Evolutionary conservation across 64 coral and sea anemone species (phyloP), one percentile per base, ranked within the genome.

Genomic region (Pocillopora verrucosa): DNA sequence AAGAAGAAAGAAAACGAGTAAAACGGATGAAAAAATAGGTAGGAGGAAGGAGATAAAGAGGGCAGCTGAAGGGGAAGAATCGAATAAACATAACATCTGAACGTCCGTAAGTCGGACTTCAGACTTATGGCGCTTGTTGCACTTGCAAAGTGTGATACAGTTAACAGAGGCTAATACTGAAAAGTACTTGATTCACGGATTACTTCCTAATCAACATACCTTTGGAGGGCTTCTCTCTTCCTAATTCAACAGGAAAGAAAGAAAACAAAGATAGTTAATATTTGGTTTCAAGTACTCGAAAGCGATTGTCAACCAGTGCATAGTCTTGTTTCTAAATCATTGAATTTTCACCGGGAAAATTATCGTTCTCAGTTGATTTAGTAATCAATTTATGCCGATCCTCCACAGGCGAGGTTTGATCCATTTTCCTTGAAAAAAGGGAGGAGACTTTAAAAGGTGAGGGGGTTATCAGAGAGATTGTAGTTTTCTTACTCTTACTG

Each of bases 171-270:
- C 41, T 51, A 4, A 51, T 4, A 7, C n/a, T n/a, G n/a, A n/a
- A 51, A 51, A 7, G 7, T 51, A 51, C 7, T 51, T 9, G 22
- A 22, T 24, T 22, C 17, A 67, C 64, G 24, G 9, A n/a, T n/a
- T 26, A 69, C 9, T 22, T n/a, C 2, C 24, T 69, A 51, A 51
- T 5, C 0, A 24, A 69, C 65, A 69, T 69, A 69, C 65, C 65
- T 56, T 83, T 45, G 36, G 37, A 56, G 14, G 81, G 81, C 41
- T 70, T 84, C 56, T 41, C 34, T 67, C 56, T 84, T 57, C 34
- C 81, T 84, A 19, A 69, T 20, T n/a, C 30, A 80, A 80, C 15
- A 56, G 12, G 34, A 9, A 35, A 14, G 25, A 77, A 11, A 11
- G 9, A n/a, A 3, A n/a, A 25, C 30, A n/a, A 25, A 4, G 6